phyloP scores from a whole-genome alignment of 2,113 vertebrate genomes.

The cat (Felis catus) region F.catus_Fca126_mat1.0 CM031420.1:54972501-54973000 shows the following conservation, averaged over 20 bases:
- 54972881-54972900: slow-evolving; percentile 70
- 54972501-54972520: slow-evolving; percentile 29
- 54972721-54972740: not conserved
- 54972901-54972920: slow-evolving; percentile 53
- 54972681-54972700: slow-evolving; percentile 32
- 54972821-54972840: slow-evolving; percentile 27
- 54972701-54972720: not conserved
- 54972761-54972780: slow-evolving; percentile 29
- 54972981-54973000: slow-evolving; percentile 24
- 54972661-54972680: not conserved
- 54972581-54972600: slow-evolving; percentile 42
- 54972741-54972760: slow-evolving; percentile 48
- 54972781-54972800: slow-evolving; percentile 36
- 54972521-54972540: not conserved
- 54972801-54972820: slow-evolving; percentile 63
- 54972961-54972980: slow-evolving; percentile 57
- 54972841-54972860: slow-evolving; percentile 61
- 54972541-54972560: not conserved
- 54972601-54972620: not conserved
- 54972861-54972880: slow-evolving; percentile 64
- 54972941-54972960: slow-evolving; percentile 57
- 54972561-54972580: slow-evolving; percentile 23
- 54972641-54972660: not conserved
- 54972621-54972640: slow-evolving; percentile 34
- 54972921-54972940: slow-evolving; percentile 51